phyloP scores from a whole-genome alignment of 92 coral and sea anemone species.

The Phenganax marumi region DNA sequence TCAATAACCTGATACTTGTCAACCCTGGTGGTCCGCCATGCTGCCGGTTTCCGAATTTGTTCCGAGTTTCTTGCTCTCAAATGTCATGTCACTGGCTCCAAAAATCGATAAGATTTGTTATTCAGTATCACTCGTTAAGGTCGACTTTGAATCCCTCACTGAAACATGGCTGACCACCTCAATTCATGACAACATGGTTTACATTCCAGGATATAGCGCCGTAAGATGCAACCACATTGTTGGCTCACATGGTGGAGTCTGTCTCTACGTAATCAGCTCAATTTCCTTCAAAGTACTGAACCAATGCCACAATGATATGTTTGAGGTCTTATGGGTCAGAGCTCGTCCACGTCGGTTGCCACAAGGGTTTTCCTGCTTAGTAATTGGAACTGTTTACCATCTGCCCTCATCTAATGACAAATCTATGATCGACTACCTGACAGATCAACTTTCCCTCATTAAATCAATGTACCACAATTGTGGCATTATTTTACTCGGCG shows the following conservation, averaged over 20 bases:
- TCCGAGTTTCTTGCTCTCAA: background rate
- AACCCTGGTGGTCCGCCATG: no score
- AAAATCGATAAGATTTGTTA: background rate
- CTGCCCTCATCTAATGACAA: slow-evolving; percentile 9
- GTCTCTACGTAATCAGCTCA: background rate
- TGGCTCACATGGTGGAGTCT: background rate
- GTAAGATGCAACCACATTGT: background rate
- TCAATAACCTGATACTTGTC: no score
- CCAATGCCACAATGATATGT: no score
- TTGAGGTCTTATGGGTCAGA: no score
- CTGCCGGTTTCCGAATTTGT: no score
- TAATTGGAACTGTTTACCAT: slow-evolving; percentile 9
- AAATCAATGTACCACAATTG: slow-evolving; percentile 32
- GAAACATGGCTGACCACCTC: background rate
- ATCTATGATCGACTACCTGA: slow-evolving; percentile 20
- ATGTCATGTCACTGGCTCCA: no score
- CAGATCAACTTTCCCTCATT: background rate
- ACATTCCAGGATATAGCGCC: background rate
- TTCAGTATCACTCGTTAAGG: background rate
- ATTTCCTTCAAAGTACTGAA: no score
- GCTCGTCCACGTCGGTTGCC: slow-evolving; percentile 21
- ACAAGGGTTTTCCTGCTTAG: background rate
- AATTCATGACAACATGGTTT: background rate
- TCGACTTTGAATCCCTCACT: background rate
- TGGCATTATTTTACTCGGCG: slow-evolving; percentile 1